These are phyloP conservation scores for Calyptommatus sinebrachiatus DNA, from an alignment of 2,113 vertebrate genomes.

Conservation along the genomic window DNA sequence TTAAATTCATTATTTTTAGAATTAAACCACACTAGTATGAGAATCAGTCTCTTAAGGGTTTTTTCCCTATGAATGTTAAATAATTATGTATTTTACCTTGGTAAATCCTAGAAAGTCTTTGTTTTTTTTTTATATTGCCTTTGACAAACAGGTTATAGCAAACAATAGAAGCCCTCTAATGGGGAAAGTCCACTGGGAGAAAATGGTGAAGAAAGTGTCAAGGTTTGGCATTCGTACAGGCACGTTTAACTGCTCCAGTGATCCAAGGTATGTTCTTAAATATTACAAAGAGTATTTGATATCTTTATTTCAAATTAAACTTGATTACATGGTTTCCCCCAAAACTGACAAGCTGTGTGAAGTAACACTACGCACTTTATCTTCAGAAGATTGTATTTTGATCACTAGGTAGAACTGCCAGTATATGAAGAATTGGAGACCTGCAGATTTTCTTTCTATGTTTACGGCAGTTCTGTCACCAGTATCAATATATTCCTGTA, in stretches of 20 bases:
- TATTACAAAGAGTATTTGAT: not conserved
- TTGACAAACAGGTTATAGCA: slow-evolving; percentile 83
- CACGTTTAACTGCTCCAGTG: slow-evolving; percentile 95
- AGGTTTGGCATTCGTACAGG: slow-evolving; percentile 96
- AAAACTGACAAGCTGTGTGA: not conserved
- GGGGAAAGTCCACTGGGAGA: slow-evolving; percentile 89
- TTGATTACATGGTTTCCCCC: not conserved
- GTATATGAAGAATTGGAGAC: not conserved
- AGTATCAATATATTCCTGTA: too few species aligned
- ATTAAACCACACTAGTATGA: not conserved
- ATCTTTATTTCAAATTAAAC: not conserved
- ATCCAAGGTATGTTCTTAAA: slow-evolving; percentile 80
- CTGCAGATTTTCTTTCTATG: not conserved
- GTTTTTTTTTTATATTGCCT: slow-evolving; percentile 8
- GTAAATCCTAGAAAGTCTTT: not conserved
- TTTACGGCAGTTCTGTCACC: not conserved
- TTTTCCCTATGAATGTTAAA: not conserved
- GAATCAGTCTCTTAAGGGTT: not conserved
- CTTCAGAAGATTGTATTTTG: not conserved
- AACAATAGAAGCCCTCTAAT: slow-evolving; percentile 88
- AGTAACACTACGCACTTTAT: not conserved
- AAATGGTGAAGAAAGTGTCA: slow-evolving; percentile 97
- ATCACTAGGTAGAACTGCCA: too few species aligned
- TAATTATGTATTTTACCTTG: slow-evolving; percentile 15
- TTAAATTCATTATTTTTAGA: not conserved